Base-by-base conservation (phyloP, 2,797 vertebrate species). In the Eulemur albifrons region DNA sequence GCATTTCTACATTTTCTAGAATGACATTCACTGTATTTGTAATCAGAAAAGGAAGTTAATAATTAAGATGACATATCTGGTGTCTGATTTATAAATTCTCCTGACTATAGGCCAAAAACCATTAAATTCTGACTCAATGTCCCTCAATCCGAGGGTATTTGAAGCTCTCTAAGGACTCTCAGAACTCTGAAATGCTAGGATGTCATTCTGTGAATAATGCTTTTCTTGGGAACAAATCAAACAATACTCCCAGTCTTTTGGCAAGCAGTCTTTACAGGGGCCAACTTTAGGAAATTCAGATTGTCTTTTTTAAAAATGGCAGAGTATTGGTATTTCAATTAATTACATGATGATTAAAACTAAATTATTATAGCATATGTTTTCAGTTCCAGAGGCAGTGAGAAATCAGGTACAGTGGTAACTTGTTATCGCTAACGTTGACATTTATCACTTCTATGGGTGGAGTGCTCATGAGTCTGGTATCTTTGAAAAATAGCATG, bases 1-100 rank as follows among this genome's bases (percentile, higher is more conserved):
- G n/a, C n/a, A n/a, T n/a, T n/a, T n/a, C n/a, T n/a, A n/a, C n/a
- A 85, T 92, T 93, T 93, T 95, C 61, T 93, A 27, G 50, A 67
- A 52, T 73, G 45, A 81, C 38, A 59, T 45, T 8, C 43, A 52
- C 20, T 32, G 25, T 77, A 70, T 95, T 93, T 82, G 59, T 65
- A 70, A 65, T 69, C n/a, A 86, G 67, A 32, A 76, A 72, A 72
- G 84, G 48, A 70, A 50, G 2, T 59, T 80, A 48, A 57, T 54
- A 79, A 72, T 76, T 69, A 50, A 92, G 82, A 77, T 77, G 52
- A 81, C 27, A 77, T 27, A 52, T 35, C 25, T 92, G 43, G 5
- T 20, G 11, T 93, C 63, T 52, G 35, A 35, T 76, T 80, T 72
- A 25, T 93, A 88, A 82, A 67, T 91, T 67, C 25, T 85, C 13